A percentile compares a stretch with the other conserved stretches of the same genome.
phyloP scores from a whole-genome alignment of 1,140 invertebrate genomes.

The Caenorhabditis latens region DNA sequence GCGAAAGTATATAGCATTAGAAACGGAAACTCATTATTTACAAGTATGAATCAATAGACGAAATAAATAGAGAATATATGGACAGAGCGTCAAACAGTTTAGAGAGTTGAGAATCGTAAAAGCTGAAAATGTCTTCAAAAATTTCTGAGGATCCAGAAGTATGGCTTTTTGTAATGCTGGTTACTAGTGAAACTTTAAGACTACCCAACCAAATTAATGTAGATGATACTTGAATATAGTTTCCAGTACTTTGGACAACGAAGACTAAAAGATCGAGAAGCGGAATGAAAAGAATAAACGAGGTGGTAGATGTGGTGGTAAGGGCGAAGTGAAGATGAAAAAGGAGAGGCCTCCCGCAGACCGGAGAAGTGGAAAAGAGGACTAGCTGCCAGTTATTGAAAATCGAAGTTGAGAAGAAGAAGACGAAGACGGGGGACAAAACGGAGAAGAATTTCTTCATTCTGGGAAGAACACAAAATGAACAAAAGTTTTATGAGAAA shows the following conservation, averaged over 20 bases:
- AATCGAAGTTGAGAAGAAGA: conserved; percentile 48
- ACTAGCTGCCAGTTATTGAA: conserved; percentile 48
- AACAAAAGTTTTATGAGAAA: neutral
- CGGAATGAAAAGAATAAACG: neutral
- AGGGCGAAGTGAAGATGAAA: neutral
- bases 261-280: conserved; percentile 47
- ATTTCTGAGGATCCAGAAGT: neutral
- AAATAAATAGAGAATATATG: no score
- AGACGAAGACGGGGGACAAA: neutral
- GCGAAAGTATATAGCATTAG: neutral
- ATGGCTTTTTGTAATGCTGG: neutral
- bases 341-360: conserved; percentile 40
- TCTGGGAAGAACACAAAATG: neutral
- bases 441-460: conserved; percentile 6
- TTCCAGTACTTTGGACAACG: conserved; percentile 9
- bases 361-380: conserved; percentile 11
- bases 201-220: no score
- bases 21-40: conserved; percentile 39
- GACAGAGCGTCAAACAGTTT: no score
- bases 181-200: no score
- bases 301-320: neutral
- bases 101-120: neutral
- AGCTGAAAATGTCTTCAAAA: neutral
- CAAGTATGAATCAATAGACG: neutral
- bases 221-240: neutral